phyloP scores from a whole-genome alignment of 2,113 vertebrate species.

The Varanus komodoensis region DNA sequence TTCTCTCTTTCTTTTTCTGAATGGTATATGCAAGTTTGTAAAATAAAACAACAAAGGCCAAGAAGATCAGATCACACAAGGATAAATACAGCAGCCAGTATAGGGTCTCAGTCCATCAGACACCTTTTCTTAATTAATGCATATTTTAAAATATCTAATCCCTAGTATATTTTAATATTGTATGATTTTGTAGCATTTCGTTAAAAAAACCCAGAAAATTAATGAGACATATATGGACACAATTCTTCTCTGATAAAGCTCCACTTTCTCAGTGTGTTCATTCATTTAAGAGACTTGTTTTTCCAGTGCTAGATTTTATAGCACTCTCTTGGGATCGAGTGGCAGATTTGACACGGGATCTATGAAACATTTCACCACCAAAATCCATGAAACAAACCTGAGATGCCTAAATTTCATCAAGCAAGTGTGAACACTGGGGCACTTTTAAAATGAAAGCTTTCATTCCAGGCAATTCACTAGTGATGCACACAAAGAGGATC shows the following conservation, averaged over 20 bases:
- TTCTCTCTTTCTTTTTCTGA: constrained; percentile 52
- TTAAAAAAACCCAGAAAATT: constrained; percentile 52
- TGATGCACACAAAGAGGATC: constrained; percentile 70
- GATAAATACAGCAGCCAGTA: constrained; percentile 64
- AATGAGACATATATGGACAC: constrained; percentile 30
- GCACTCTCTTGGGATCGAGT: constrained; percentile 60
- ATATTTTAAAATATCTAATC: constrained; percentile 64
- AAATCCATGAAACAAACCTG: constrained; percentile 71
- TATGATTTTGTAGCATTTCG: constrained; percentile 74
- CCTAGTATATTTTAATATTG: constrained; percentile 63
- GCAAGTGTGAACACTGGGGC: constrained; percentile 73
- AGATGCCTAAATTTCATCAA: constrained; percentile 68
- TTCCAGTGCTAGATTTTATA: constrained; percentile 71
- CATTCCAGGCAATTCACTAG: constrained; percentile 71
- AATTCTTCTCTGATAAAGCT: constrained; percentile 58
- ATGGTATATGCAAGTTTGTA: constrained; percentile 73
- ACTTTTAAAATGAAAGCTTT: constrained; percentile 59
- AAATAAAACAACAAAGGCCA: constrained; percentile 47
- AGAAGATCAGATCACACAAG: constrained; percentile 62
- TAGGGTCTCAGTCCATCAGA: constrained; percentile 49
- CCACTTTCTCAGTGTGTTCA: constrained; percentile 70
- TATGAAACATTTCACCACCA: constrained; percentile 71
- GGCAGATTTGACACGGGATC: constrained; percentile 59
- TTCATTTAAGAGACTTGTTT: constrained; percentile 72
- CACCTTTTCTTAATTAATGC: constrained; percentile 43